Evolutionary conservation across 2,797 vertebrate genomes (phyloP).

Genomic region (Hippopotamyrus pictus): DNA sequence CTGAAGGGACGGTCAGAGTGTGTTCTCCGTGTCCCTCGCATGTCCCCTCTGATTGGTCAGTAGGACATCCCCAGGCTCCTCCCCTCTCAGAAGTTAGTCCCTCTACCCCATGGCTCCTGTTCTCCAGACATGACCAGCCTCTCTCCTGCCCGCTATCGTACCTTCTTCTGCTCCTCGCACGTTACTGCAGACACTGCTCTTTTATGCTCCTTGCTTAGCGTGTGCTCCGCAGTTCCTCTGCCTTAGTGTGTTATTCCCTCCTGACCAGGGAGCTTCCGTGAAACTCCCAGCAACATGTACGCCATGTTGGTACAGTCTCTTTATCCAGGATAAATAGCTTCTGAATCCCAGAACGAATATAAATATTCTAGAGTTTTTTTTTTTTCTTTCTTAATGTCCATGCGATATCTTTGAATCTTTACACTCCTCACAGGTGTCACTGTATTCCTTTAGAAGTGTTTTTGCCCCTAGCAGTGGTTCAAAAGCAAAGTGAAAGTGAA

Average conservation of each 20-base stretch:
- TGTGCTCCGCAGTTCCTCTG: slow-evolving; percentile 15
- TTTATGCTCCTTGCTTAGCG: slow-evolving; percentile 57
- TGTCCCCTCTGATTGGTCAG: background rate
- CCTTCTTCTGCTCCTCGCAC: slow-evolving; percentile 36
- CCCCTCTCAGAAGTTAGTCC: slow-evolving; percentile 14
- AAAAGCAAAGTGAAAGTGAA: background rate
- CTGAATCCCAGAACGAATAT: background rate
- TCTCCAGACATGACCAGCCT: background rate
- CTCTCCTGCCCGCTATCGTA: background rate
- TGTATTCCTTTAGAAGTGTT: background rate
- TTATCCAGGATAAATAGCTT: background rate
- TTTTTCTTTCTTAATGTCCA: background rate
- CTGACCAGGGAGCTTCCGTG: slow-evolving; percentile 16
- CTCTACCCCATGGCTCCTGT: background rate
- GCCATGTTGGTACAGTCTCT: background rate
- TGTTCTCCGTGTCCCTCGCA: background rate
- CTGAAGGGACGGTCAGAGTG: background rate
- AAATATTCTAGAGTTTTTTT: background rate
- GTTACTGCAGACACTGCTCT: slow-evolving; percentile 64
- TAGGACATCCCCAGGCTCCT: background rate
- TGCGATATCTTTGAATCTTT: background rate
- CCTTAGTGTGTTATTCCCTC: slow-evolving; percentile 44
- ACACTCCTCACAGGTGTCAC: too few relatives aligned
- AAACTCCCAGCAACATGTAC: slow-evolving; percentile 58
- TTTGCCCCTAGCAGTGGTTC: background rate